Evolutionary conservation across 1,140 invertebrate species (phyloP), one percentile per base, ranked within the genome.

Genomic region (Anastrepha obliqua): DNA sequence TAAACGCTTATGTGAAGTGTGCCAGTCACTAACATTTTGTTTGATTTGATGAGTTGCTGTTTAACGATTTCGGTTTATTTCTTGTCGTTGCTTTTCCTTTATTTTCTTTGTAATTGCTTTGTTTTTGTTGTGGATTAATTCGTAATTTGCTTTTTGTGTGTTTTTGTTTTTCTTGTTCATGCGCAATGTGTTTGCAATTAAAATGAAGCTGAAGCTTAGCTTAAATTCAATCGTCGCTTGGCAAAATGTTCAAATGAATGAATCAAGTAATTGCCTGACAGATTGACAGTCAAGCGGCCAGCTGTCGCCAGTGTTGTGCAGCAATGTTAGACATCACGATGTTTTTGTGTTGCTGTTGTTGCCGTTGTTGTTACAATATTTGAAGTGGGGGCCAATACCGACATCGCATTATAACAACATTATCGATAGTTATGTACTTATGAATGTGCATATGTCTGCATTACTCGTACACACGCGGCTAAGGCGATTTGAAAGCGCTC

Each of bases 251-350:
- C 74, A 81, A 81, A 81, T 81, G 74, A 81, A 55, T 81, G 74
- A 55, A 81, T 81, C 74, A 81, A 81, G 74, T 81, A 81, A 81
- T 81, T 81, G 74, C 47, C n/a, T 51, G 74, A 81, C 74, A 81
- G 74, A 58, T 81, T 81, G 74, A 81, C 74, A 81, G 74, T 58
- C 47, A n/a, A 47, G 74, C 39, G 74, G 51, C 74, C 74, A 81
- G 74, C 74, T 81, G 74, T 81, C 74, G 74, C 74, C 74, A 55
- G 74, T 55, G 74, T 51, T 58, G 51, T 81, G 74, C 7, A 58
- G 47, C 17, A 55, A 58, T 55, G 42, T 47, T 55, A 29, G 44
- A 58, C 3, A 17, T 55, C n/a, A 81, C 8, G 64, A 39, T 29
- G 29, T 67, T 29, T 67, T 67, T 29, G n/a, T 67, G 6, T 81